phyloP scores from a whole-genome alignment of 2,797 vertebrate species.

The Microctenopoma lineatum region DNA sequence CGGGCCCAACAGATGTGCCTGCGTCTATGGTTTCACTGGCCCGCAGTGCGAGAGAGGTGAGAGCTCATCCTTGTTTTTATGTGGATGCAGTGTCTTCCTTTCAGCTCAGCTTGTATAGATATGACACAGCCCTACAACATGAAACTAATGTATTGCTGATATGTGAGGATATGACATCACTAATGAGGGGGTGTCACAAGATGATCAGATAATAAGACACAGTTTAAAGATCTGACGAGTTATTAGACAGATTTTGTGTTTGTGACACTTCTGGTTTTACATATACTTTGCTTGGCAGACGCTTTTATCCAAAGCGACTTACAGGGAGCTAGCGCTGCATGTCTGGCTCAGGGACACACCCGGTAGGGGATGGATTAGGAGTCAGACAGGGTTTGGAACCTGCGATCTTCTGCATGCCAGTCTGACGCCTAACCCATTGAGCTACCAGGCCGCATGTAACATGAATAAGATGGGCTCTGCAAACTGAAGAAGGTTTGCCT shows the following conservation, averaged over 20 bases:
- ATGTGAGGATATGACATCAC: neutral
- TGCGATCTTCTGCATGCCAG: too few relatives aligned
- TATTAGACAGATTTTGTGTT: neutral
- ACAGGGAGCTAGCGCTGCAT: too few relatives aligned
- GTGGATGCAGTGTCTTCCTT: neutral
- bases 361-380: too few relatives aligned
- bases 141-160: neutral
- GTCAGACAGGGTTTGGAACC: too few relatives aligned
- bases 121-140: too few relatives aligned
- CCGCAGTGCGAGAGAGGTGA: constrained; percentile 98
- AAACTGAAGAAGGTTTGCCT: neutral
- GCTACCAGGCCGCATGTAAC: neutral
- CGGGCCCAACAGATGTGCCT: constrained; percentile 96
- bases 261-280: neutral
- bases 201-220: neutral
- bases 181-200: neutral
- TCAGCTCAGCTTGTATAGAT: neutral
- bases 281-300: too few relatives aligned
- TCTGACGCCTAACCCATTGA: too few relatives aligned
- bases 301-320: too few relatives aligned
- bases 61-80: constrained; percentile 43
- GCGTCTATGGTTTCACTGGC: constrained; percentile 97
- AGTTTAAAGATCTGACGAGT: neutral
- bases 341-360: too few relatives aligned
- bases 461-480: too few relatives aligned